Percentiles rank a stretch among this genome's conserved stretches.
Conservation (phyloP, 2,888 invertebrate genomes). For the Venustoraphidia nigricollis region DNA sequence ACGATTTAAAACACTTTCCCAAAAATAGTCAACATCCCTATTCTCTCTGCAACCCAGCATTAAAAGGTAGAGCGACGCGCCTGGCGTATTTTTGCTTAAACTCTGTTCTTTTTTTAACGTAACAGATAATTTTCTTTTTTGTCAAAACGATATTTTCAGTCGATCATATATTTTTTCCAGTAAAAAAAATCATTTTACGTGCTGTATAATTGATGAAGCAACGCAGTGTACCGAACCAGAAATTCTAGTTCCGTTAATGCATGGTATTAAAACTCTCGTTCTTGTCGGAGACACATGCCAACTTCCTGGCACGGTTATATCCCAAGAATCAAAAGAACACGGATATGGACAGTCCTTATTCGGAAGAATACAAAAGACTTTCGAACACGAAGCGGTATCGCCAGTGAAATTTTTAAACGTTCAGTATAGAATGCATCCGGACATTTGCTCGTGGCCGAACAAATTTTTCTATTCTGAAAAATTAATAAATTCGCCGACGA, state of each 20-base stretch:
- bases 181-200: constrained; percentile 25
- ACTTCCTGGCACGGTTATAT: constrained; percentile 64
- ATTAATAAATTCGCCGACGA: constrained; percentile 23
- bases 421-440: constrained; percentile 78
- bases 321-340: constrained; percentile 52
- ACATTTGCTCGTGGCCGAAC: constrained; percentile 70
- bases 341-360: constrained; percentile 65
- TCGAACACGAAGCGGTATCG: constrained; percentile 25
- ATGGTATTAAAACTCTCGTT: constrained; percentile 58
- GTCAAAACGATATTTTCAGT: neutral
- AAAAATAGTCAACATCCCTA: too few relatives aligned
- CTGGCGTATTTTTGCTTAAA: too few relatives aligned
- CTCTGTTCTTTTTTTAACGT: neutral
- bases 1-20: too few relatives aligned
- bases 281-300: constrained; percentile 81
- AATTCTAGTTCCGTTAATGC: constrained; percentile 60
- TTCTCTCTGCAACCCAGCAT: too few relatives aligned
- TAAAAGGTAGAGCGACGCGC: too few relatives aligned
- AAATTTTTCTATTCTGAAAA: constrained; percentile 46
- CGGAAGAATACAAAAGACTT: constrained; percentile 48
- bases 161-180: constrained; percentile 8
- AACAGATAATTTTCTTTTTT: neutral
- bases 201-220: constrained; percentile 77
- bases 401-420: constrained; percentile 40
- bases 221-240: constrained; percentile 77